Evolutionary conservation across 2,113 vertebrate species (phyloP).

Genomic region (Parotia lawesii): DNA sequence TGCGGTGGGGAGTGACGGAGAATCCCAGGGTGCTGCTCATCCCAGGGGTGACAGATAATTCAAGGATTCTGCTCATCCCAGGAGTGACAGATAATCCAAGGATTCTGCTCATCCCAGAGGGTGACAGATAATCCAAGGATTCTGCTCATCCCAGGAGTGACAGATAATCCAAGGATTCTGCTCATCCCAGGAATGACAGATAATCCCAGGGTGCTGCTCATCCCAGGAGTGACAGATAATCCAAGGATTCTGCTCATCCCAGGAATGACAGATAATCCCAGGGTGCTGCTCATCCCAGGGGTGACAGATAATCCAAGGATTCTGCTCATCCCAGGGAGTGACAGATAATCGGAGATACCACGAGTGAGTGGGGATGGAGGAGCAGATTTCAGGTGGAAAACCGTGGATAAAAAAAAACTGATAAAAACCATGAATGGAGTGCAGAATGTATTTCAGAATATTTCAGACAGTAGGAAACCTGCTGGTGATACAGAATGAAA

Average conservation of each 20-base stretch:
- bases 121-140: not conserved
- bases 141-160: not conserved
- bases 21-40: not conserved
- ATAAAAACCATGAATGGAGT: fast-evolving
- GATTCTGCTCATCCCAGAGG: too few species aligned
- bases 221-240: not conserved
- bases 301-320: too few species aligned
- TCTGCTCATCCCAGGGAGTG: too few species aligned
- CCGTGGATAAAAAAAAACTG: fast-evolving
- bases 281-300: too few species aligned
- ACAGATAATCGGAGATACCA: fast-evolving
- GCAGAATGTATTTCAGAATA: not conserved
- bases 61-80: not conserved
- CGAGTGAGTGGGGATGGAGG: fast-evolving
- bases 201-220: not conserved
- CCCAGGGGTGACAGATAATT: not conserved
- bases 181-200: not conserved
- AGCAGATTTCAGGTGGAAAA: not conserved
- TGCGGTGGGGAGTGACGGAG: not conserved
- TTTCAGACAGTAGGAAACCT: not conserved
- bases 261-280: not conserved
- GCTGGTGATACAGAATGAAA: not conserved
- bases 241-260: not conserved
- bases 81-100: not conserved
- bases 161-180: not conserved